Evolutionary conservation across 2,113 vertebrate genomes (phyloP).

Genomic region (Nycticorax nycticorax): DNA sequence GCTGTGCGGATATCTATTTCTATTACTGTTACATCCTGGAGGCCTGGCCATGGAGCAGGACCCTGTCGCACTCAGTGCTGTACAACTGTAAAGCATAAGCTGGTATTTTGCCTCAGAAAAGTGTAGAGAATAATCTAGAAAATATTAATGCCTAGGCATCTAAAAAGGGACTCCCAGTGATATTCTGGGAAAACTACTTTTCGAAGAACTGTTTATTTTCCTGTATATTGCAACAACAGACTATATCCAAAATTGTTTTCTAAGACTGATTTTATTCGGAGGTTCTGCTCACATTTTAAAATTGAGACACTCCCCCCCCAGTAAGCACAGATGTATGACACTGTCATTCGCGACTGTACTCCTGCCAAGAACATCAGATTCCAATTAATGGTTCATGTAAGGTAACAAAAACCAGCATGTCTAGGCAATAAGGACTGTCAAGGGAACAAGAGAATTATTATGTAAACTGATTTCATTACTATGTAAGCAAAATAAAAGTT

Average conservation of each 20-base stretch:
- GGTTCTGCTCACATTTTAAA: conserved; percentile 12
- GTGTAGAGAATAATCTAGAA: neutral
- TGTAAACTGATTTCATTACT: conserved; percentile 63
- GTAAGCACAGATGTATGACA: conserved; percentile 65
- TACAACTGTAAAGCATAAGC: neutral
- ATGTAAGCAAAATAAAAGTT: conserved; percentile 64
- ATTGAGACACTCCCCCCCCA: neutral
- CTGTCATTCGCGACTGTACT: conserved; percentile 69
- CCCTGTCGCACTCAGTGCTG: neutral
- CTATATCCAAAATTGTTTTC: neutral
- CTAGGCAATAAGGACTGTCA: conserved; percentile 40
- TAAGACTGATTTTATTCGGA: neutral
- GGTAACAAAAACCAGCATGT: conserved; percentile 69
- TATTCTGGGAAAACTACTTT: neutral
- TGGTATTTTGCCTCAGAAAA: neutral
- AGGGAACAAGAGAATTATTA: conserved; percentile 53
- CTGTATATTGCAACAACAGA: neutral
- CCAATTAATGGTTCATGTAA: conserved; percentile 75
- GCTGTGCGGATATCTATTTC: neutral
- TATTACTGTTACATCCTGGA: neutral
- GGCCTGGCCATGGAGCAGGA: neutral
- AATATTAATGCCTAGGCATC: neutral
- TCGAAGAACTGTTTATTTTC: neutral
- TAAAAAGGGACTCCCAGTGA: neutral
- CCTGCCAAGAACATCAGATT: conserved; percentile 74